Evolutionary conservation across 1,140 invertebrate genomes (phyloP), one percentile per base, ranked within the genome.

Genomic region (Pemphigus obesinymphae): DNA sequence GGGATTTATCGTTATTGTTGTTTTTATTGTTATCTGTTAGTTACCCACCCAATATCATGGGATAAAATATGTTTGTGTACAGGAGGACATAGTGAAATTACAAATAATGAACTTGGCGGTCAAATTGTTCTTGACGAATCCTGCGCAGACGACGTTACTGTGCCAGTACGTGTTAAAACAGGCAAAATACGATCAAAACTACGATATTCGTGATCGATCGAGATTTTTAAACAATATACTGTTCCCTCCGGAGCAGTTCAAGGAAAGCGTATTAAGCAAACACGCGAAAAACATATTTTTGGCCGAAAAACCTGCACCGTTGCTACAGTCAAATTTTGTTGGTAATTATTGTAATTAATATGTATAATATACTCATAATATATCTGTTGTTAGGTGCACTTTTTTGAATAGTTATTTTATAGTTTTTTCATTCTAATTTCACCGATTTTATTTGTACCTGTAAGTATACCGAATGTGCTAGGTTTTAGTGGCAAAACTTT

Each of bases 181-280:
- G 85, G 97, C 98, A 0, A 95, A 97, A 85, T 99, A 99, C 87
- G 98, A 99, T 89, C 92, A 94, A 75, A 98, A 97, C 87, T 99
- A 99, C 86, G 98, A 99, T 88, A 97, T 99, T 55, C 89, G 98
- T 53, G 98, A 99, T 88, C 89, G 97, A 2, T 95, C 95, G 3
- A 88, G 97, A 29, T 93, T 98, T 85, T 88, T 99, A 23, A 90
- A 92, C 31, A 92, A 93, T 43, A 93, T 98, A 84, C 91, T 97
- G 5, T 91, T 94, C 85, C 90, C 92, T 15, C 8, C 55, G 0
- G 76, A 80, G 7, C 86, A 89, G 72, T 89, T 61, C 31, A 70
- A 68, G 40, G 89, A 85, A 85, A 88, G 87, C 31, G 88, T 90
- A 80, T 86, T 98, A 6, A 86, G 90, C 0, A 89, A 91, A 82